Evolutionary conservation across 2,888 invertebrate genomes (phyloP).

Genomic region (Drosophila anceps): DNA sequence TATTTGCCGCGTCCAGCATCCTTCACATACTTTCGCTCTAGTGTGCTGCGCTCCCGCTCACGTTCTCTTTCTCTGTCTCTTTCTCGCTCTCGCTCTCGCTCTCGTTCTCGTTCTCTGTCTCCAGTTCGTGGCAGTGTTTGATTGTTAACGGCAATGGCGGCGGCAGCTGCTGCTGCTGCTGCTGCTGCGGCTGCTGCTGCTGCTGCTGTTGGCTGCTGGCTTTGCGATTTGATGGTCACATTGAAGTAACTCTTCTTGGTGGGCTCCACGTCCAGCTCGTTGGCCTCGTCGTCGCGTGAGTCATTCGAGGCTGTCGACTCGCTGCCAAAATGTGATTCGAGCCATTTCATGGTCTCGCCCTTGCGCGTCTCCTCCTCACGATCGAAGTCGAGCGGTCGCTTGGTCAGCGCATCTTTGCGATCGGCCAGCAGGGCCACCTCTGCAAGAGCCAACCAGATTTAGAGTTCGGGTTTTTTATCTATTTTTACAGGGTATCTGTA

Average conservation of each 20-base stretch:
- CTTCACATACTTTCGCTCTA: constrained; percentile 64
- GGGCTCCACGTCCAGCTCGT: constrained; percentile 87
- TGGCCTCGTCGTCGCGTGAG: constrained; percentile 85
- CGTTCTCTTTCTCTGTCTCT: constrained; percentile 42
- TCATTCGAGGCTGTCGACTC: constrained; percentile 92
- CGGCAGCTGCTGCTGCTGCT: neutral
- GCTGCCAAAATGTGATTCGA: constrained; percentile 95
- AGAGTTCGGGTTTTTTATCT: rapidly evolving
- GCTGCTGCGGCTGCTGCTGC: constrained; percentile 45
- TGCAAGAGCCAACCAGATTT: constrained; percentile 17
- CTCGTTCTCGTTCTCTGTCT: constrained; percentile 17
- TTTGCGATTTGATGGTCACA: constrained; percentile 89
- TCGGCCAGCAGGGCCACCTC: constrained; percentile 86
- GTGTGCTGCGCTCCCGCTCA: constrained; percentile 70
- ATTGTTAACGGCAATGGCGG: constrained; percentile 65
- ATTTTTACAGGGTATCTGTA: neutral
- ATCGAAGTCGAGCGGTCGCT: constrained; percentile 93
- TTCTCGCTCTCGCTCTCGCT: constrained; percentile 41
- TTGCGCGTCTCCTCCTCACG: constrained; percentile 95
- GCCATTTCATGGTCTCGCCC: constrained; percentile 95
- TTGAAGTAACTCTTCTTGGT: constrained; percentile 91
- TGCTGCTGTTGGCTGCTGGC: constrained; percentile 36
- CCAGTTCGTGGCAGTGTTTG: constrained; percentile 61
- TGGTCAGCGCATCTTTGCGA: constrained; percentile 92
- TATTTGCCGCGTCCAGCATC: constrained; percentile 86